Conservation (phyloP, 2,797 vertebrate species). For the Lemur catta region DNA sequence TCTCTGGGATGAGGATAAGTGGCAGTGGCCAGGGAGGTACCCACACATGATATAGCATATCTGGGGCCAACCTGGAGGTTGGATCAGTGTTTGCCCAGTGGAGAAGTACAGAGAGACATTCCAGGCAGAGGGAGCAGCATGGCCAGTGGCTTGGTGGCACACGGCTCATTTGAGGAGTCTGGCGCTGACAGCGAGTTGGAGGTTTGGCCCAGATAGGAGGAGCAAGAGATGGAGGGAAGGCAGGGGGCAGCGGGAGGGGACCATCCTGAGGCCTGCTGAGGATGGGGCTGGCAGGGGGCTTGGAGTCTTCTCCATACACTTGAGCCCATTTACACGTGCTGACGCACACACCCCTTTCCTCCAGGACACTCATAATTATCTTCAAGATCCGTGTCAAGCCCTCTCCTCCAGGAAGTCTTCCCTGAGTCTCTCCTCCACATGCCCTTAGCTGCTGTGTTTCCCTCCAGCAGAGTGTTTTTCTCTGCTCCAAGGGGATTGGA, state of each 20-base stretch:
- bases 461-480: neutral
- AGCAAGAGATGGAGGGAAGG: neutral
- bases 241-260: neutral
- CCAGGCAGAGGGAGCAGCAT: neutral
- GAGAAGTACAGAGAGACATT: too few relatives aligned
- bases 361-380: neutral
- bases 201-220: neutral
- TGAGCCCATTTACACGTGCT: rapidly evolving
- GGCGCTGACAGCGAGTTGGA: neutral
- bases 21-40: too few relatives aligned
- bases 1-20: neutral
- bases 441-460: neutral
- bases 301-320: too few relatives aligned
- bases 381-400: too few relatives aligned
- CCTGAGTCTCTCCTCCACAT: neutral
- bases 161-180: rapidly evolving
- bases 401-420: neutral
- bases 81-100: neutral
- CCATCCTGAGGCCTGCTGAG: neutral
- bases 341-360: neutral
- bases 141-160: neutral
- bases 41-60: rapidly evolving
- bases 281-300: too few relatives aligned
- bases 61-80: neutral
- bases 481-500: neutral